Evolutionary conservation across 2,888 invertebrate species (phyloP), one percentile per base, ranked within the genome.

Genomic region (Himalopsyche tibetana): DNA sequence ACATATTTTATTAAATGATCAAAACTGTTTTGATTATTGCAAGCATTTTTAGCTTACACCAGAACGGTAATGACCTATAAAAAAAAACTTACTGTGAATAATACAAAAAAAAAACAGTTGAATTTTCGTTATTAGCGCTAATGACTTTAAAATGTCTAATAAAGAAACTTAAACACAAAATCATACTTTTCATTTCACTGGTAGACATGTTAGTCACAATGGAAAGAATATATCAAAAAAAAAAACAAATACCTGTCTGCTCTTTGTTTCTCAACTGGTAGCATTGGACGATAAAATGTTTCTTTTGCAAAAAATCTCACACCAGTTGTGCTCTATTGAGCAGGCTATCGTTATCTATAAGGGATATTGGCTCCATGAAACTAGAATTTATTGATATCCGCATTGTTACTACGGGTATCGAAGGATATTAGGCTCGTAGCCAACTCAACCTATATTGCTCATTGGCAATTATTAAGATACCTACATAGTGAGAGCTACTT

Each of bases 401-500:
- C 63, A 80, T 45, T 42, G 74, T 74, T 38, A 55, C 79, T 28
- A 80, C 80, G 63, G 80, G 74, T 51, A 86, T 84, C 82, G 85
- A 85, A 81, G 86, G 86, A 84, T 83, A 85, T 85, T 85, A 85
- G 85, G 85, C 82, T 80, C 85, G 80, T 74, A 83, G 85, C 85
- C 85, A 85, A 85, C 82, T 84, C 86, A 19, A 80, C 84, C 81
- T 82, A 82, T 38, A 74, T 36, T 36, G 74, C 74, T 74, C 36
- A 74, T 74, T 74, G 74, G 74, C 74, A 74, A 74, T 74, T 28
- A 28, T 28, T 74, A 74, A 74, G 19, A 74, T 74, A 28, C 28
- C 28, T 38, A 74, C 19, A 55, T 36, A 19, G 55, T 36, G 5
- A 42, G 80, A 19, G 6, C 74, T 38, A 5, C 45, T 28, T 80